These are phyloP conservation scores for Megalonaias nervosa DNA, from an alignment of 1,140 invertebrate species.

Conservation along the genomic window DNA sequence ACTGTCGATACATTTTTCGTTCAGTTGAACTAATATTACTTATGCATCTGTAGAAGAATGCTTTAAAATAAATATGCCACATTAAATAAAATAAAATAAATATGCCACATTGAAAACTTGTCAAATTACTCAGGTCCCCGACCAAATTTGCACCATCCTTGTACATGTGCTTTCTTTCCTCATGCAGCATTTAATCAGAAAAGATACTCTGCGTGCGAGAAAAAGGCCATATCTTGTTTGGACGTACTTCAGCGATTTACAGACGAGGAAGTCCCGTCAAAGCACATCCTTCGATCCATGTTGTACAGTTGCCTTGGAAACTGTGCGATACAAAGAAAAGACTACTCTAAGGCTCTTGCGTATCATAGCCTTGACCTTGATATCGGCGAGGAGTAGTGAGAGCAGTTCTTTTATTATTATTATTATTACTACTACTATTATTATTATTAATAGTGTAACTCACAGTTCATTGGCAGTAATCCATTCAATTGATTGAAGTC, in stretches of 20 bases:
- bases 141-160: too few species aligned
- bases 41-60: too few species aligned
- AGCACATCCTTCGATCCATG: constrained; percentile 56
- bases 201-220: constrained; percentile 3
- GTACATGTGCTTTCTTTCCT: too few species aligned
- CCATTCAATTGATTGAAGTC: too few species aligned
- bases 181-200: too few species aligned
- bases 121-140: too few species aligned
- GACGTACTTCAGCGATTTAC: constrained; percentile 51
- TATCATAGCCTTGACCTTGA: constrained; percentile 58
- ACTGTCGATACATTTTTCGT: too few species aligned
- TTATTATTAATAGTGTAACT: not conserved
- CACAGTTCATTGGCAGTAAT: too few species aligned
- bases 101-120: too few species aligned
- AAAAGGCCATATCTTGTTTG: constrained; percentile 34
- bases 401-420: not conserved
- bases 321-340: constrained; percentile 57
- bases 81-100: too few species aligned
- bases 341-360: constrained; percentile 56
- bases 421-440: not conserved
- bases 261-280: constrained; percentile 54
- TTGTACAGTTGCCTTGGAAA: constrained; percentile 66
- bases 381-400: constrained; percentile 56
- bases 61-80: too few species aligned
- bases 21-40: too few species aligned